A percentile compares a stretch with the other conserved stretches of the same genome.
phyloP scores from a whole-genome alignment of 2,797 vertebrate genomes.

The Ptychobarbus kaznakovi region DNA sequence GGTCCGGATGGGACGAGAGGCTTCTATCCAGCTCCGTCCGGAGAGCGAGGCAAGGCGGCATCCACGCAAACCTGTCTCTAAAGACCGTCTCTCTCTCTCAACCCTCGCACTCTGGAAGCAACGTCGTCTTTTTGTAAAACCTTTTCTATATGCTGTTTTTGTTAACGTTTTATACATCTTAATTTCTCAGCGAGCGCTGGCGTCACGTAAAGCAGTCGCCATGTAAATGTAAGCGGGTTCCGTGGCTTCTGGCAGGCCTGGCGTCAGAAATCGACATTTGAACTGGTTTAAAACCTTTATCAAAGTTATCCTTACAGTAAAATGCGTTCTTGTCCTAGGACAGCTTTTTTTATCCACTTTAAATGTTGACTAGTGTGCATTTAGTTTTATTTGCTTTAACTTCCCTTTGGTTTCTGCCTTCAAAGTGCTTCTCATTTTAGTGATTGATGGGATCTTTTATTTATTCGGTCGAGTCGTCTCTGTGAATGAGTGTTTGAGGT shows the following conservation, averaged over 20 bases:
- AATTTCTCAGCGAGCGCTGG: constrained; percentile 64
- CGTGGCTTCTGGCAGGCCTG: constrained; percentile 66
- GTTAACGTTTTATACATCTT: constrained; percentile 47
- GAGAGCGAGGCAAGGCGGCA: constrained; percentile 64
- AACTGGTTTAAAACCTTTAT: too few relatives aligned
- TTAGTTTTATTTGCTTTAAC: constrained; percentile 43
- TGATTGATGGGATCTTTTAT: constrained; percentile 55
- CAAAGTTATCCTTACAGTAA: too few relatives aligned
- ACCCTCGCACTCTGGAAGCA: constrained; percentile 25
- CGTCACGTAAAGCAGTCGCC: constrained; percentile 60
- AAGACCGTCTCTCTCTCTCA: constrained; percentile 28
- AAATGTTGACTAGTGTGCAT: too few relatives aligned
- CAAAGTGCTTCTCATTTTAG: constrained; percentile 48
- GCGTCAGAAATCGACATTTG: constrained; percentile 43
- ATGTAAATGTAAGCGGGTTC: constrained; percentile 57
- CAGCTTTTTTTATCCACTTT: too few relatives aligned
- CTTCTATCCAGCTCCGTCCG: constrained; percentile 78
- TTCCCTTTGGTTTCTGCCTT: constrained; percentile 48
- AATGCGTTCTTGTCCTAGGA: too few relatives aligned
- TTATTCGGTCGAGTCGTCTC: constrained; percentile 55
- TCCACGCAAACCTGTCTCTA: constrained; percentile 78
- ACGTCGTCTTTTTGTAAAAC: constrained; percentile 25
- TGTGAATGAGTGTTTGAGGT: constrained; percentile 68
- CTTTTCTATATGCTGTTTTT: constrained; percentile 48
- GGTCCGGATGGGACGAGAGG: constrained; percentile 94